Evolutionary conservation across 1,140 invertebrate genomes (phyloP), one percentile per base, ranked within the genome.

Genomic region (Aphelenchoides fujianensis): DNA sequence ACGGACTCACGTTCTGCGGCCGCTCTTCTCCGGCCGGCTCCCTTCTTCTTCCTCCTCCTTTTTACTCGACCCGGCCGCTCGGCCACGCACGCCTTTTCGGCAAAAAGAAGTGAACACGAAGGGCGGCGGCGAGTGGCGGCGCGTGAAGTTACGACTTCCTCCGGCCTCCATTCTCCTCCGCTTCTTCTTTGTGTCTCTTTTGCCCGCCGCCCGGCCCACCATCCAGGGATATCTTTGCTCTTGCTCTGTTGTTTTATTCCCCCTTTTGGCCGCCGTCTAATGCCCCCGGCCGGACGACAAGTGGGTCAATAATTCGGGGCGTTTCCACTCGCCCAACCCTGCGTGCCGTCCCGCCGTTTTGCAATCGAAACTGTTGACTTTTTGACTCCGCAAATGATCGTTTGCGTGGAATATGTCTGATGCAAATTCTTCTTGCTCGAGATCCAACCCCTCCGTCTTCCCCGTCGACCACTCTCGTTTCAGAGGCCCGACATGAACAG

Each of bases 401-500:
- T n/a, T n/a, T n/a, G n/a, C n/a, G n/a, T n/a, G n/a, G n/a, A n/a
- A n/a, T n/a, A n/a, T n/a, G n/a, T n/a, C n/a, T n/a, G n/a, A n/a
- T n/a, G n/a, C n/a, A n/a, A n/a, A n/a, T n/a, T n/a, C n/a, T n/a
- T n/a, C n/a, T n/a, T n/a, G n/a, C n/a, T n/a, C n/a, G n/a, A n/a
- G n/a, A n/a, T n/a, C n/a, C n/a, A n/a, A n/a, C n/a, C n/a, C n/a
- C n/a, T n/a, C n/a, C n/a, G n/a, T n/a, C n/a, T n/a, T n/a, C n/a
- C n/a, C n/a, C n/a, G n/a, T n/a, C 23, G 41, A 48, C 23, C 23
- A 16, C 23, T 48, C 23, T 23, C 12, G 23, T 48, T 66, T 64
- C 36, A 36, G 63, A n/a, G 31, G 63, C 1, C 27, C 12, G 31
- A 12, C 12, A 66, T 66, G 63, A 66, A 66, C 36, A 66, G 53